A percentile compares a stretch with the other conserved stretches of the same genome.
Evolutionary conservation across 2,888 invertebrate genomes (phyloP).

Genomic region (Azorinus chamasolen): DNA sequence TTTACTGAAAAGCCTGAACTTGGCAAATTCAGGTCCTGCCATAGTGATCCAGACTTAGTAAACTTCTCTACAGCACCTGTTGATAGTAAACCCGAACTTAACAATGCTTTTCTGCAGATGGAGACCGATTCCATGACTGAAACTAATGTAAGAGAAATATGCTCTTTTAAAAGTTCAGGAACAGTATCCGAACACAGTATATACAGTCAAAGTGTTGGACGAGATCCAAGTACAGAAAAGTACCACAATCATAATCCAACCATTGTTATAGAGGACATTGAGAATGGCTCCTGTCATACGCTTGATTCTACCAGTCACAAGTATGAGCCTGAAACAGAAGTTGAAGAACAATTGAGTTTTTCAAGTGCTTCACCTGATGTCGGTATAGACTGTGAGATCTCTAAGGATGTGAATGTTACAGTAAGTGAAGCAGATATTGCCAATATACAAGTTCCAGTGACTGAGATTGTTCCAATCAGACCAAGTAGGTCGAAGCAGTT

Average conservation of each 20-base stretch:
- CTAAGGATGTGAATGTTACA: slow-evolving; percentile 29
- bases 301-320: neutral
- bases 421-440: slow-evolving; percentile 39
- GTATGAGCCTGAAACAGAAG: neutral
- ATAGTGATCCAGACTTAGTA: neutral
- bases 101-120: slow-evolving; percentile 47
- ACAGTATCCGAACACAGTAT: too few relatives aligned
- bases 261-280: slow-evolving; percentile 2
- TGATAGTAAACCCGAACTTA: slow-evolving; percentile 49
- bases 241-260: neutral
- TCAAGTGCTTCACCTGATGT: neutral
- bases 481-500: slow-evolving; percentile 32
- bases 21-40: neutral
- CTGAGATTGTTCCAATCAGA: slow-evolving; percentile 32
- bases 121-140: slow-evolving; percentile 2
- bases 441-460: slow-evolving; percentile 47
- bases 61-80: neutral
- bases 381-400: neutral
- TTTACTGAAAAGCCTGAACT: neutral
- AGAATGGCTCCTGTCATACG: neutral
- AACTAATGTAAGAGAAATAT: too few relatives aligned
- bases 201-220: too few relatives aligned
- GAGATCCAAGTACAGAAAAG: too few relatives aligned
- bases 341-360: neutral
- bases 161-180: too few relatives aligned